Percentiles rank a stretch among this genome's conserved stretches.
These are phyloP conservation scores for Drosophila sproati DNA, from an alignment of 1,140 invertebrate genomes.

Conservation along the genomic window DNA sequence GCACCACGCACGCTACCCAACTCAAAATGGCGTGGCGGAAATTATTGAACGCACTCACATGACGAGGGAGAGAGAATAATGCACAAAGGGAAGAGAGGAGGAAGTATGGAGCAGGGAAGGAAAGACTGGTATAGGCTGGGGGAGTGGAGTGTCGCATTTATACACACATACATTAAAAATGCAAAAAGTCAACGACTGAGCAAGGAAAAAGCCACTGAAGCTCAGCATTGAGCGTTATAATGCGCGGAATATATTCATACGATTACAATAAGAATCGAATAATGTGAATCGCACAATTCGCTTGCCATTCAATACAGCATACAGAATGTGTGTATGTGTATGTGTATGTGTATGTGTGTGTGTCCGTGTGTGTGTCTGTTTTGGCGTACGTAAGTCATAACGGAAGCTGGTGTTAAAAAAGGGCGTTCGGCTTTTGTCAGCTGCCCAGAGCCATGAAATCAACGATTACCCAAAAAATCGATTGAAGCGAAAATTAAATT, in stretches of 20 bases:
- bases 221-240: slow-evolving; percentile 73
- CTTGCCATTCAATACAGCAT: slow-evolving; percentile 21
- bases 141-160: slow-evolving; percentile 31
- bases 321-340: no score
- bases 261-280: slow-evolving; percentile 83
- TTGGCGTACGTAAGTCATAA: slow-evolving; percentile 13
- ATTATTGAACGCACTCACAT: slow-evolving; percentile 72
- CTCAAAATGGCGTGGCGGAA: slow-evolving; percentile 76
- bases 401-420: slow-evolving; percentile 45
- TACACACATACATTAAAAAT: slow-evolving; percentile 78
- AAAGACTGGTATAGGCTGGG: background rate
- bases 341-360: background rate
- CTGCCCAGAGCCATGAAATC: slow-evolving; percentile 27
- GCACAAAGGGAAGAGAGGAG: background rate
- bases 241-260: slow-evolving; percentile 78
- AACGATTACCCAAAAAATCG: slow-evolving; percentile 40
- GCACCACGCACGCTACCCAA: slow-evolving; percentile 66
- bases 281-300: slow-evolving; percentile 57
- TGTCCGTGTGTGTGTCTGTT: slow-evolving; percentile 5
- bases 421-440: slow-evolving; percentile 30
- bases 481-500: slow-evolving; percentile 30
- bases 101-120: background rate
- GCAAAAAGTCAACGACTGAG: slow-evolving; percentile 79
- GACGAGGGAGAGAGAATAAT: slow-evolving; percentile 28
- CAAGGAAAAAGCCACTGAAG: slow-evolving; percentile 75